Conservation (phyloP, 2,888 invertebrate genomes). For the Bembecia ichneumoniformis region DNA sequence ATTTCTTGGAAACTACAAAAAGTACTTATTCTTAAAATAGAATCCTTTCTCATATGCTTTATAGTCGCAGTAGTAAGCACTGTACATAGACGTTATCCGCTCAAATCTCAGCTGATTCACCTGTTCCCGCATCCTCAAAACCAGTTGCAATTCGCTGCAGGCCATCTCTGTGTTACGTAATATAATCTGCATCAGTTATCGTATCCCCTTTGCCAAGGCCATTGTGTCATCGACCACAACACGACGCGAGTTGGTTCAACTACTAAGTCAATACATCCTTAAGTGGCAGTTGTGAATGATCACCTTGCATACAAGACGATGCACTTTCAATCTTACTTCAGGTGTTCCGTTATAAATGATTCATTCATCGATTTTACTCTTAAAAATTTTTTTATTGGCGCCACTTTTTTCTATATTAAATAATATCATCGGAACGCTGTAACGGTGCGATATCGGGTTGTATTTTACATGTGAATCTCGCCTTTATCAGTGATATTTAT, state of each 20-base stretch:
- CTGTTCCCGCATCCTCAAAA: conserved; percentile 34
- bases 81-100: conserved; percentile 18
- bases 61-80: conserved; percentile 7
- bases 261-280: conserved; percentile 48
- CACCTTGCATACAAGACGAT: conserved; percentile 42
- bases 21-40: conserved; percentile 6
- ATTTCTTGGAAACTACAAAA: conserved; percentile 10
- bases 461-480: conserved; percentile 45
- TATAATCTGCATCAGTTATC: conserved; percentile 47
- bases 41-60: conserved; percentile 23
- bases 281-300: conserved; percentile 56
- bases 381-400: background rate
- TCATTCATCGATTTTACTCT: conserved; percentile 28
- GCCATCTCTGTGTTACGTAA: conserved; percentile 43
- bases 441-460: conserved; percentile 50
- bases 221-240: conserved; percentile 35
- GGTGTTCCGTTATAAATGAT: conserved; percentile 29
- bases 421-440: conserved; percentile 25
- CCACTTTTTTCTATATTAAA: background rate
- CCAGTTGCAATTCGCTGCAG: conserved; percentile 55
- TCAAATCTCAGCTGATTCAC: conserved; percentile 38
- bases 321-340: conserved; percentile 61
- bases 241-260: conserved; percentile 36
- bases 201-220: conserved; percentile 33
- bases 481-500: conserved; percentile 63